Evolutionary conservation across 2,113 vertebrate genomes (phyloP), one percentile per base, ranked within the genome.

Genomic region (Vulpes ferrilata): DNA sequence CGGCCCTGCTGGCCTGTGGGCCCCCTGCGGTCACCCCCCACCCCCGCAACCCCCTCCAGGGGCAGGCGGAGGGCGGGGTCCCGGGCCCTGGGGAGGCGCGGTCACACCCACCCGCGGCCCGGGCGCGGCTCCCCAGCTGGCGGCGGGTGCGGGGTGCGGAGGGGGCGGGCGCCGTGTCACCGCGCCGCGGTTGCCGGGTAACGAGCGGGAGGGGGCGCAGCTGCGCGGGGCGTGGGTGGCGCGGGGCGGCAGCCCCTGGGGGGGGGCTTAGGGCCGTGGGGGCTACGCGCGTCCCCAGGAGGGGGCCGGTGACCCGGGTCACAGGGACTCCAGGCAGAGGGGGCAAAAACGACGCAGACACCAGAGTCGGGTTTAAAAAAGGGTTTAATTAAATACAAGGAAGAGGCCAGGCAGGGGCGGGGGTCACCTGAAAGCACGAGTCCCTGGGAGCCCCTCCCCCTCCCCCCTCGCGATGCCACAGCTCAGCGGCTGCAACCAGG

Each of bases 331-430:
- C 43, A 23, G 13, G 23, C 7, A 0, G 20, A 7, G 15, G 17
- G 3, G 6, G 23, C 13, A 92, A 91, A 91, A 88, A 96, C 25
- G 60, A 97, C 48, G 90, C 30, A 12, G 53, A 84, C 90, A 35
- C 90, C 1, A 8, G 32, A 64, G 48, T 43, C 15, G 30, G 76
- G 88, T 91, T 96, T 94, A 76, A 81, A 98, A 98, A 98, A 97
- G 88, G 92, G 64, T 96, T 97, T 97, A 88, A 94, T 98, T 98
- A 98, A 98, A 98, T 98, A 98, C 92, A 92, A 90, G 95, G 97
- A 74, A 30, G 55, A 74, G 73, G 88, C 73, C 78, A 79, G 96
- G 97, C 59, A 32, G 93, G 60, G 76, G 76, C 35, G 62, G 53
- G 73, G 71, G 55, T 88, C 81, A 65, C 89, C 81, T 62, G 59